Evolutionary conservation across 2,797 vertebrate genomes (phyloP).

Genomic region (Micromesistius poutassou): DNA sequence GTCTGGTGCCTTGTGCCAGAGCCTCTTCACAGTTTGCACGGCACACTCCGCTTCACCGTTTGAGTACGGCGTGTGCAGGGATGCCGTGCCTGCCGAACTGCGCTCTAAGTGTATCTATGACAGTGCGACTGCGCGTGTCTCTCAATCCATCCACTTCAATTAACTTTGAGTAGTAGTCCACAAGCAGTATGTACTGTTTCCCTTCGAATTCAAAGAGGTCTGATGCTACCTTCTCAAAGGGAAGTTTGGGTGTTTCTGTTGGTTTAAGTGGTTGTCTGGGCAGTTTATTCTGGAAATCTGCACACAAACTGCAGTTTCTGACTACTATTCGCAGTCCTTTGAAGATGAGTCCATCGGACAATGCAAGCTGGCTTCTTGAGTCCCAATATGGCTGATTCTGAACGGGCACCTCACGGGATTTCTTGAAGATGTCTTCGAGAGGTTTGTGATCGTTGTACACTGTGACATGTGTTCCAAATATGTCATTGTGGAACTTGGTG

Average conservation of each 20-base stretch:
- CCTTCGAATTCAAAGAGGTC: neutral
- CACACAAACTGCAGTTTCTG: neutral
- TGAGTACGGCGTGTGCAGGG: conserved; percentile 4
- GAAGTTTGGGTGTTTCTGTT: neutral
- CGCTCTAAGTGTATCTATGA: neutral
- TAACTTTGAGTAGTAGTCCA: too few relatives aligned
- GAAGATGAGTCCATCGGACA: too few relatives aligned
- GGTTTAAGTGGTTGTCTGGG: neutral
- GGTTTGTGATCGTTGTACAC: neutral
- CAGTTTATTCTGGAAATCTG: neutral
- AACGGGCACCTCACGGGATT: too few relatives aligned
- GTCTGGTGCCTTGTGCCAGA: conserved; percentile 3
- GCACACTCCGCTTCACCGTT: conserved; percentile 16
- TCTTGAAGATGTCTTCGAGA: conserved; percentile 27
- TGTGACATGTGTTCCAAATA: neutral
- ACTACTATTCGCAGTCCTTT: conserved; percentile 20
- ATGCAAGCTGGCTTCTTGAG: too few relatives aligned
- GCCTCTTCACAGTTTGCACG: neutral
- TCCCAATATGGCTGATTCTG: too few relatives aligned
- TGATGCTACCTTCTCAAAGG: neutral
- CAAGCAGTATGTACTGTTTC: too few relatives aligned
- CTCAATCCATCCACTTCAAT: too few relatives aligned
- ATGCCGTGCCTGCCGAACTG: neutral
- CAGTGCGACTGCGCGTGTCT: too few relatives aligned
- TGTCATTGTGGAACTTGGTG: neutral